Evolutionary conservation across 2,113 vertebrate genomes (phyloP).

Genomic region (Oncorhynchus clarkii): DNA sequence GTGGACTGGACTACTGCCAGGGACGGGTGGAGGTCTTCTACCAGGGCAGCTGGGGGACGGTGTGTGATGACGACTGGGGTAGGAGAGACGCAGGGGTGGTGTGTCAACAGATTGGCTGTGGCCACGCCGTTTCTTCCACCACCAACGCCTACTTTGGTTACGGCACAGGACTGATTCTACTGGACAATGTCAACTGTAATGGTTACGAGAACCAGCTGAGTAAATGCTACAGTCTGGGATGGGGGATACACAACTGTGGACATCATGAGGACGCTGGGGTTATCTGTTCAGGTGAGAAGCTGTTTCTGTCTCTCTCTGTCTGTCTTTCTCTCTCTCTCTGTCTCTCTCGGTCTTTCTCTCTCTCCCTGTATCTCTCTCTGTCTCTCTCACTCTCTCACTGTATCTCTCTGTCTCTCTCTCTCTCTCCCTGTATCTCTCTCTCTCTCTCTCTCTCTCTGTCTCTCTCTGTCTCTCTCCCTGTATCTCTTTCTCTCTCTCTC

Average conservation of each 20-base stretch:
- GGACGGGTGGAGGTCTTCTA: constrained; percentile 92
- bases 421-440: too few species aligned
- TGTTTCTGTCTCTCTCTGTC: not conserved
- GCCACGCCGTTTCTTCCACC: constrained; percentile 75
- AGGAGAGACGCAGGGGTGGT: constrained; percentile 83
- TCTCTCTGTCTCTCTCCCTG: too few species aligned
- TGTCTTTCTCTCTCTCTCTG: too few species aligned
- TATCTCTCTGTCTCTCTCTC: too few species aligned
- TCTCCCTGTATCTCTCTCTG: too few species aligned
- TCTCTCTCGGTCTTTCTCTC: too few species aligned
- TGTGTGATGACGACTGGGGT: constrained; percentile 94
- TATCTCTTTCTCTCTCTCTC: too few species aligned
- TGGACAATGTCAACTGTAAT: constrained; percentile 91
- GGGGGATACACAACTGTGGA: constrained; percentile 94
- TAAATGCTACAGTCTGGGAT: constrained; percentile 84
- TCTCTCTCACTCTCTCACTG: too few species aligned
- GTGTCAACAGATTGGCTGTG: constrained; percentile 87
- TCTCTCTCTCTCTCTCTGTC: too few species aligned
- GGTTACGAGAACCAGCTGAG: constrained; percentile 78
- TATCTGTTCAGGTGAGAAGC: constrained; percentile 79
- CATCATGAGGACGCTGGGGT: constrained; percentile 94
- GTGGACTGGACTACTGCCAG: constrained; percentile 77
- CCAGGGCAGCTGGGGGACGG: constrained; percentile 87
- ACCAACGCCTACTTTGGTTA: constrained; percentile 89
- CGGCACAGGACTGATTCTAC: constrained; percentile 83